Conservation (phyloP, 2,888 invertebrate genomes). For the Amorpha juglandis region DNA sequence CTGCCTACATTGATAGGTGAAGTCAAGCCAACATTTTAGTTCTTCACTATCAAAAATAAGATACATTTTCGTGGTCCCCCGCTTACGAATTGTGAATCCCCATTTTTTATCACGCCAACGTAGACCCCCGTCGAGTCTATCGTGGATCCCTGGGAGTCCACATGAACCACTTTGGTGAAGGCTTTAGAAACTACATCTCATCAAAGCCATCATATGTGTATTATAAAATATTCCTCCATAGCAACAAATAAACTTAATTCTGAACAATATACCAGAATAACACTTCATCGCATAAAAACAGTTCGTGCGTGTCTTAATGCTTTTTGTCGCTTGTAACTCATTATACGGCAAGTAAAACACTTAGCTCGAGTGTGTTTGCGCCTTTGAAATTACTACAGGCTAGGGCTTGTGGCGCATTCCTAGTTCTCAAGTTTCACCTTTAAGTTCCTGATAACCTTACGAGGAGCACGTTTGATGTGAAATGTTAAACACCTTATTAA, state of each 20-base stretch:
- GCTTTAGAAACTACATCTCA: too few relatives aligned
- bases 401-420: background rate
- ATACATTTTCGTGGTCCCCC: too few relatives aligned
- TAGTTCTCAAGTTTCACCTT: conserved; percentile 25
- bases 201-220: too few relatives aligned
- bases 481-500: conserved; percentile 14
- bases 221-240: background rate
- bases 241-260: background rate
- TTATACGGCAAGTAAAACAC: conserved; percentile 39
- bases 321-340: conserved; percentile 49
- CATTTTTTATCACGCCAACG: too few relatives aligned
- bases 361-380: conserved; percentile 28
- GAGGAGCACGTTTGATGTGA: conserved; percentile 18
- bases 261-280: conserved; percentile 40
- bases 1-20: too few relatives aligned
- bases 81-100: too few relatives aligned
- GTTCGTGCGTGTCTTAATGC: conserved; percentile 48
- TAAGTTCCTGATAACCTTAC: conserved; percentile 25
- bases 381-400: conserved; percentile 21
- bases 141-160: too few relatives aligned
- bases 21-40: too few relatives aligned
- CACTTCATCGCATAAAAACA: conserved; percentile 41
- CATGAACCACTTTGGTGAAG: too few relatives aligned
- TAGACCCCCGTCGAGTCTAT: too few relatives aligned
- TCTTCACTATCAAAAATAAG: too few relatives aligned